Percentiles rank a stretch among this genome's conserved stretches.
Evolutionary conservation across 2,113 vertebrate species (phyloP).

Genomic region (Rhea pennata): DNA sequence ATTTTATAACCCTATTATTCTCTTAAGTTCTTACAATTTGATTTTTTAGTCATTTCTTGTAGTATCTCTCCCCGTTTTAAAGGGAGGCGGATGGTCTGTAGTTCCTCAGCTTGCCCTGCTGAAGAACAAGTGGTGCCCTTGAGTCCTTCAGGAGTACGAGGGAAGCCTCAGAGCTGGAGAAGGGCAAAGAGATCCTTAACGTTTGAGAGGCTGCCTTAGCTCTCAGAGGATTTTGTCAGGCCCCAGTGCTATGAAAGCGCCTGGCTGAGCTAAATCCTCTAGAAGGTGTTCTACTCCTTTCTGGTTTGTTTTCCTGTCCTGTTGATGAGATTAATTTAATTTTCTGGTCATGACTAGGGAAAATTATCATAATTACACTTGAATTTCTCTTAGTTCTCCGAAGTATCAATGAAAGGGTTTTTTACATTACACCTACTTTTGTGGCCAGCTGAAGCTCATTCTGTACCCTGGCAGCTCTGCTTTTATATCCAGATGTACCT

Average conservation of each 20-base stretch:
- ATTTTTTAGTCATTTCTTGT: not conserved
- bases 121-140: not conserved
- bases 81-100: not conserved
- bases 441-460: not conserved
- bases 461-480: fast-evolving
- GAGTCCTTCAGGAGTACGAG: not conserved
- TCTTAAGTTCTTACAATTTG: not conserved
- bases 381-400: not conserved
- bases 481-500: fast-evolving
- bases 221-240: not conserved
- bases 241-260: not conserved
- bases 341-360: not conserved
- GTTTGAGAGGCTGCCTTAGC: not conserved
- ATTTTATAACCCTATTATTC: not conserved
- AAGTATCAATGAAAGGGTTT: not conserved
- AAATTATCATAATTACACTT: no score
- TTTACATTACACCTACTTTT: not conserved
- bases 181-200: not conserved
- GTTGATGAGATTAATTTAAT: not conserved
- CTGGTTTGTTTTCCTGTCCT: not conserved
- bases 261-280: not conserved
- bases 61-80: not conserved
- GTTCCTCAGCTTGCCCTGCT: not conserved
- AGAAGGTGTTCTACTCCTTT: not conserved
- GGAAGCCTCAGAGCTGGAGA: not conserved